phyloP scores from a whole-genome alignment of 2,113 vertebrate species.

The Thryonomys swinderianus region DNA sequence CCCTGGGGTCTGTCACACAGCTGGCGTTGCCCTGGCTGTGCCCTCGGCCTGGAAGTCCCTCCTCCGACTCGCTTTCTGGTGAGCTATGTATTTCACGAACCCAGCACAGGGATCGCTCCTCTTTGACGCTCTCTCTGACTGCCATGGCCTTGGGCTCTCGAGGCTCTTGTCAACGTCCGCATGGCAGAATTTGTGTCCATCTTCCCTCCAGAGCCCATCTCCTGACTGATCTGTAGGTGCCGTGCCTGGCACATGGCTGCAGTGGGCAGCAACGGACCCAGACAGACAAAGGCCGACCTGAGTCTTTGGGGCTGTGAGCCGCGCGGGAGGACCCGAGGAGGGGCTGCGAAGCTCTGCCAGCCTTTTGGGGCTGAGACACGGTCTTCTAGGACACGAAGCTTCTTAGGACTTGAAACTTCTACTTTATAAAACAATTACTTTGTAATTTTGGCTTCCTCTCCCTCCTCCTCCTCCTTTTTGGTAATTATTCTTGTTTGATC shows the following conservation, averaged over 20 bases:
- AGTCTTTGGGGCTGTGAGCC: not conserved
- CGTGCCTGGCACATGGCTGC: not conserved
- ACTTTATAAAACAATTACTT: not conserved
- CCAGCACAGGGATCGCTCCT: not conserved
- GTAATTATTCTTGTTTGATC: not conserved
- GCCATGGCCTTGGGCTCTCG: not conserved
- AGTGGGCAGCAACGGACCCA: not conserved
- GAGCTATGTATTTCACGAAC: slow-evolving; percentile 21
- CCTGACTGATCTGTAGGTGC: not conserved
- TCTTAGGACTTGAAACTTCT: not conserved
- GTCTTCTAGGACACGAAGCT: not conserved
- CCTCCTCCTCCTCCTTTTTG: no score
- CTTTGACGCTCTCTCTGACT: not conserved
- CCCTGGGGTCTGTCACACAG: not conserved
- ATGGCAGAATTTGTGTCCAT: not conserved
- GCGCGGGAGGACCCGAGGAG: not conserved
- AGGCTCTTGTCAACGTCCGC: not conserved
- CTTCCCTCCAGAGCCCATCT: not conserved
- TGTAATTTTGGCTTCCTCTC: not conserved
- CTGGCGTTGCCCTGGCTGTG: not conserved
- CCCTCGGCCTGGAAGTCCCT: not conserved
- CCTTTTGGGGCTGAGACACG: not conserved
- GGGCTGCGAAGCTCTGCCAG: not conserved
- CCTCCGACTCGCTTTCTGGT: not conserved
- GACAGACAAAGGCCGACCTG: not conserved